Evolutionary conservation across 2,113 vertebrate genomes (phyloP).

Genomic region (Pelobates fuscus): DNA sequence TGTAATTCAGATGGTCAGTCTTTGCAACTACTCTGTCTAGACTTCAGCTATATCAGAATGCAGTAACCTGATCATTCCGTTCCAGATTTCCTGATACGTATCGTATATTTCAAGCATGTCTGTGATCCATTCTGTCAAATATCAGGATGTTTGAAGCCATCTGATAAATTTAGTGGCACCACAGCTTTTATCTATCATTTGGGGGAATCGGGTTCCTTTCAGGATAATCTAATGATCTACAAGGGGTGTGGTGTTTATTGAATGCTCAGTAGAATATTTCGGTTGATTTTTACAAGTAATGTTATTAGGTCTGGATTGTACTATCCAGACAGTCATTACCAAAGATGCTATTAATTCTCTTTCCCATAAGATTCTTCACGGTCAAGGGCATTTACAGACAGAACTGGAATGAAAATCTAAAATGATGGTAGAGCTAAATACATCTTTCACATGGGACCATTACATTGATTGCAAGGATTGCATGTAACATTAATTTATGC

Average conservation of each 20-base stretch:
- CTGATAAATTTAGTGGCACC: constrained; percentile 53
- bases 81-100: constrained; percentile 33
- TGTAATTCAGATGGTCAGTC: constrained; percentile 56
- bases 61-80: constrained; percentile 56
- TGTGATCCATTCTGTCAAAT: constrained; percentile 58
- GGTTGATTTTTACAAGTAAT: background rate
- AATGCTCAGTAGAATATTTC: background rate
- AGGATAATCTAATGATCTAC: background rate
- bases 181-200: background rate
- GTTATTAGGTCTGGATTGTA: background rate
- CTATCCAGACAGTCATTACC: constrained; percentile 15
- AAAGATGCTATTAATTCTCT: constrained; percentile 13
- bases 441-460: constrained; percentile 30
- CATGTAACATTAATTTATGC: constrained; percentile 27
- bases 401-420: constrained; percentile 38
- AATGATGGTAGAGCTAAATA: constrained; percentile 17
- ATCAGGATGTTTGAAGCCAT: constrained; percentile 52
- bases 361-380: constrained; percentile 37
- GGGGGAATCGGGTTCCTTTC: constrained; percentile 52
- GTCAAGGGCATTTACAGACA: constrained; percentile 37
- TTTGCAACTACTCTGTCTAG: constrained; percentile 53
- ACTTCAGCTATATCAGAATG: constrained; percentile 51
- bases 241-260: background rate
- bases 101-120: constrained; percentile 52
- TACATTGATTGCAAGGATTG: constrained; percentile 1